Percentiles rank a stretch among this genome's conserved stretches.
phyloP scores from a whole-genome alignment of 2,797 vertebrate genomes.

The Platalea minor region DNA sequence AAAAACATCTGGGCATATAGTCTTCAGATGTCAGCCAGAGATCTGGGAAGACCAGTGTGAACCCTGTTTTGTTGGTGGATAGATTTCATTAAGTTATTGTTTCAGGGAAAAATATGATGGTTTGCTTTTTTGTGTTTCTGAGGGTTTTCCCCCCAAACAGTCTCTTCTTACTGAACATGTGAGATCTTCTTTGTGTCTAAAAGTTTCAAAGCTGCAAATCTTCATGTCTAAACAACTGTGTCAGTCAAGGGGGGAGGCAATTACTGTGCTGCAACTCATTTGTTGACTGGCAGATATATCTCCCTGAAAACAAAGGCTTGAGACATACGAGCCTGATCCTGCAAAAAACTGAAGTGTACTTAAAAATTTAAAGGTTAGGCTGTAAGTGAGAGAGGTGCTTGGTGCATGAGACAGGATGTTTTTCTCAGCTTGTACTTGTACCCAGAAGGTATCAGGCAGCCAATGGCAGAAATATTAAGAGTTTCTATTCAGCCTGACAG shows the following conservation, averaged over 20 bases:
- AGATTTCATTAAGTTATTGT: constrained; percentile 2
- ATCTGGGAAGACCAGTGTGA: background rate
- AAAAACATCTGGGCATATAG: background rate
- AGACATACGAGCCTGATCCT: background rate
- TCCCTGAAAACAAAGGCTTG: constrained; percentile 16
- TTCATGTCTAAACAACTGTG: constrained; percentile 11
- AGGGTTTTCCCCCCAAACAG: background rate
- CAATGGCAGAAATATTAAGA: background rate
- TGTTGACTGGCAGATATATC: constrained; percentile 14
- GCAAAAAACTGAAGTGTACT: background rate
- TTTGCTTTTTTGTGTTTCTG: background rate
- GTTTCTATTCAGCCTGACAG: background rate
- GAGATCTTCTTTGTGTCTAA: background rate
- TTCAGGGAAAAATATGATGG: background rate
- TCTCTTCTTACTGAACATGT: background rate
- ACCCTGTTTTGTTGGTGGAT: background rate
- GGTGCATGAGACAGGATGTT: background rate
- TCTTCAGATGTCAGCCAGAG: background rate
- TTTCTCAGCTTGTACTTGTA: background rate
- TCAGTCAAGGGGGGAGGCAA: background rate
- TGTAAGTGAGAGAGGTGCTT: background rate
- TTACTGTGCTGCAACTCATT: constrained; percentile 4
- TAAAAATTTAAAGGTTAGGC: constrained; percentile 35
- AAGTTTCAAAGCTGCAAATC: constrained; percentile 13
- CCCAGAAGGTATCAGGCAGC: constrained; percentile 20